Evolutionary conservation across 2,797 vertebrate species (phyloP).

Genomic region (Dendrocincla tyrannina): DNA sequence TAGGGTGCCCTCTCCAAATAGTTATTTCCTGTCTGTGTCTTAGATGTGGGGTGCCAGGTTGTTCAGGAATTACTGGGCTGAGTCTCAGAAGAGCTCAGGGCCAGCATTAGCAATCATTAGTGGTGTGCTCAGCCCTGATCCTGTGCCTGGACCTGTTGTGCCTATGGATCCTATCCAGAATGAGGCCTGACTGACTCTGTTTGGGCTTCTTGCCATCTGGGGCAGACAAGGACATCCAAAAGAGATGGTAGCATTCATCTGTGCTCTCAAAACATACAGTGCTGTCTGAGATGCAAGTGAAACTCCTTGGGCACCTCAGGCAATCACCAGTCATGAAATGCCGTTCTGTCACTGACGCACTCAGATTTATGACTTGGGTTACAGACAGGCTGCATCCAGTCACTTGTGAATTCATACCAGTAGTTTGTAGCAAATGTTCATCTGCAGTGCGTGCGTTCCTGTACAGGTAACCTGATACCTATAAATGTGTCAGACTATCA

Average conservation of each 20-base stretch:
- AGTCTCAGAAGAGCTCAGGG: neutral
- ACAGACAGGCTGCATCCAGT: accelerated
- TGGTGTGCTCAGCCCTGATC: neutral
- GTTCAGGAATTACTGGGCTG: neutral
- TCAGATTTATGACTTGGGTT: neutral
- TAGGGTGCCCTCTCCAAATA: neutral
- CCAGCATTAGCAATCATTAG: neutral
- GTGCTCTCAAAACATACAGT: accelerated
- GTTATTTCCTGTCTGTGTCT: neutral
- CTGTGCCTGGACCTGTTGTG: neutral
- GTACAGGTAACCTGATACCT: neutral
- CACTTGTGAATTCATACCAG: neutral
- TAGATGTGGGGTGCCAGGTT: neutral
- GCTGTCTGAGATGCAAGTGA: neutral
- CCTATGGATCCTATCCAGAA: neutral
- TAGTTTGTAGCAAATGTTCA: neutral
- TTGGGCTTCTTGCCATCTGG: neutral
- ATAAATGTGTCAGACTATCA: neutral
- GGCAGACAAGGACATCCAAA: neutral
- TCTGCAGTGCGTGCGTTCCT: neutral
- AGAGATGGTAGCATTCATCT: neutral
- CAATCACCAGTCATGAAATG: neutral
- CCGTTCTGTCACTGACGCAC: neutral
- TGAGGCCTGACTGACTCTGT: neutral
- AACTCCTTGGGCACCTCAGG: neutral